These are phyloP conservation scores for Ceratoteleas bidentatus DNA, from an alignment of 1,140 invertebrate genomes.

Conservation along the genomic window DNA sequence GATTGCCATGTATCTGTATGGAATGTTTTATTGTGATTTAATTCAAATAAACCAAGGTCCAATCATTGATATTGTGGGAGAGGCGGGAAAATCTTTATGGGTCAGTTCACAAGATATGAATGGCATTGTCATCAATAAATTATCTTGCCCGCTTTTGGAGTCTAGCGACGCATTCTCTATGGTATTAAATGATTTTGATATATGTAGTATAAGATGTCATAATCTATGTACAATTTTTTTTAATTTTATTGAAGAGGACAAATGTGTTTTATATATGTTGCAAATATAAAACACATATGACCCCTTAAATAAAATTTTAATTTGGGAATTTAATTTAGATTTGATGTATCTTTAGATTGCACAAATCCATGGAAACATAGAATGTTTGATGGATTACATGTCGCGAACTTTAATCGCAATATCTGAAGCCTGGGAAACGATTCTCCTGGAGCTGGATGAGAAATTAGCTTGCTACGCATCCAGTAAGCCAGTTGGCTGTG, in stretches of 20 bases:
- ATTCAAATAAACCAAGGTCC: constrained; percentile 83
- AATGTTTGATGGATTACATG: constrained; percentile 84
- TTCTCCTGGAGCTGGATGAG: constrained; percentile 95
- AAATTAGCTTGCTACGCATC: constrained; percentile 94
- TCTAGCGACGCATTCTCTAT: constrained; percentile 75
- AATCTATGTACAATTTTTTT: too few species aligned
- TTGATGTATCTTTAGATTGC: constrained; percentile 69
- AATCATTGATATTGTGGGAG: constrained; percentile 74
- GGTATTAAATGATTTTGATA: constrained; percentile 40
- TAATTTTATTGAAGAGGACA: too few species aligned
- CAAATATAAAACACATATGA: too few species aligned
- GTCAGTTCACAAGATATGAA: constrained; percentile 69
- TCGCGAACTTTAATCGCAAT: constrained; percentile 91
- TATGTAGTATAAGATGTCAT: too few species aligned
- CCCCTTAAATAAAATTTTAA: too few species aligned
- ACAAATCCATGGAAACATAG: constrained; percentile 77
- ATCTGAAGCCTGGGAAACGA: constrained; percentile 96
- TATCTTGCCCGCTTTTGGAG: constrained; percentile 75
- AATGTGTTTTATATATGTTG: too few species aligned
- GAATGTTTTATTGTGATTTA: constrained; percentile 89
- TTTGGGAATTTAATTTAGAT: too few species aligned
- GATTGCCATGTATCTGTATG: constrained; percentile 90
- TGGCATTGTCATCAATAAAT: constrained; percentile 69
- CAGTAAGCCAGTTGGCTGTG: constrained; percentile 88
- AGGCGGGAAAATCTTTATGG: constrained; percentile 74